These are phyloP conservation scores for Morpho helenor DNA, from an alignment of 2,888 invertebrate species.

Conservation along the genomic window DNA sequence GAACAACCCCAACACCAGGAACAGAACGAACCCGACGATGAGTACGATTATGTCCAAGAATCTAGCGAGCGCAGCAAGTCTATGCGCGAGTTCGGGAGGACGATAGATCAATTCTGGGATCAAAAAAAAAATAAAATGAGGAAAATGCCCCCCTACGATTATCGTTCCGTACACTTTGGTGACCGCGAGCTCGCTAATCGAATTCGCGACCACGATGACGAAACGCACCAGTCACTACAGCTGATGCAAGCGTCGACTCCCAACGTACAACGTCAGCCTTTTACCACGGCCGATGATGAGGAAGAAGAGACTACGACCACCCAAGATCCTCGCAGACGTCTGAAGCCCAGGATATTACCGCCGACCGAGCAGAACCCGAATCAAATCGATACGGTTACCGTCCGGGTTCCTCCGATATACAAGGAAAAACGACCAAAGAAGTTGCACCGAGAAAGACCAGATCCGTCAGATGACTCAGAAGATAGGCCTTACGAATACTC, in stretches of 20 bases:
- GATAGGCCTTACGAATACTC: constrained; percentile 5
- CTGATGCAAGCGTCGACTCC: constrained; percentile 34
- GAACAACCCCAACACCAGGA: constrained; percentile 33
- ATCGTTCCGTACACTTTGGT: constrained; percentile 66
- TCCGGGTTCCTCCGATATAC: constrained; percentile 72
- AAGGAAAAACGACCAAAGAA: constrained; percentile 66
- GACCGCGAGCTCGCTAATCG: constrained; percentile 51
- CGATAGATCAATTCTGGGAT: constrained; percentile 67
- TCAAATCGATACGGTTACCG: constrained; percentile 72
- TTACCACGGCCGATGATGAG: constrained; percentile 39
- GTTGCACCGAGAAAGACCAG: constrained; percentile 52
- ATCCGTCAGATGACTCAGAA: constrained; percentile 33
- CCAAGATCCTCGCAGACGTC: constrained; percentile 56
- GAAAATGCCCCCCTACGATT: constrained; percentile 50
- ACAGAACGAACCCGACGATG: constrained; percentile 44
- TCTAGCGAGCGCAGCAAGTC: constrained; percentile 54
- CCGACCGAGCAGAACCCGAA: constrained; percentile 72
- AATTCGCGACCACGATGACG: constrained; percentile 35
- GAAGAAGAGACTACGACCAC: constrained; percentile 65
- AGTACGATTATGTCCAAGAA: constrained; percentile 67
- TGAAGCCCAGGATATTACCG: constrained; percentile 65
- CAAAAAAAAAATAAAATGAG: constrained; percentile 44
- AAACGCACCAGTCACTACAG: constrained; percentile 46
- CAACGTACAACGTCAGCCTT: constrained; percentile 41
- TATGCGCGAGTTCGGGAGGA: constrained; percentile 56